phyloP scores from a whole-genome alignment of 1,140 invertebrate species.

The Dolichoris vasculosae region DNA sequence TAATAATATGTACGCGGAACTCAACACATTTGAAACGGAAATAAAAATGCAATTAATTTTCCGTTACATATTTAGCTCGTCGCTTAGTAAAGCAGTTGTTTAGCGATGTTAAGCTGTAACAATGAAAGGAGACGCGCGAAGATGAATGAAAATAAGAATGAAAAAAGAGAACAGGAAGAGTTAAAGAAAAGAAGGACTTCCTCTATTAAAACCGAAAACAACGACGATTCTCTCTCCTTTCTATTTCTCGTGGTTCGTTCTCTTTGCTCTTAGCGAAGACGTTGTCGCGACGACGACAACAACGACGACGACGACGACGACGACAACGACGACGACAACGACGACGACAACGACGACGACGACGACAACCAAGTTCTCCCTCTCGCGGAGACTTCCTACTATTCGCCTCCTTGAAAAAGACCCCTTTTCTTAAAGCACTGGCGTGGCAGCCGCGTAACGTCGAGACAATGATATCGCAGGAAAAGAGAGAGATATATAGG shows the following conservation, averaged over 20 bases:
- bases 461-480: conserved; percentile 74
- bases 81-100: neutral
- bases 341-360: neutral
- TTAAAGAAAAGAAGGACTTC: conserved; percentile 61
- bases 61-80: neutral
- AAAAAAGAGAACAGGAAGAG: conserved; percentile 33
- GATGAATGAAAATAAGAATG: neutral
- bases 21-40: neutral
- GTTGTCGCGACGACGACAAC: conserved; percentile 16
- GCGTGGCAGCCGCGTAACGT: conserved; percentile 53
- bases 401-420: conserved; percentile 69
- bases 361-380: neutral
- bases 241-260: conserved; percentile 12
- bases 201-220: conserved; percentile 65
- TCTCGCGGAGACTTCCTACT: conserved; percentile 59
- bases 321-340: neutral
- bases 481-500: conserved; percentile 60
- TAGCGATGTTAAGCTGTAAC: neutral
- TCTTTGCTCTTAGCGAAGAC: neutral
- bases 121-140: neutral
- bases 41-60: neutral
- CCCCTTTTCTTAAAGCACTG: conserved; percentile 66
- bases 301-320: neutral
- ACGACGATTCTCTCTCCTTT: conserved; percentile 56
- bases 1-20: no score